phyloP scores from a whole-genome alignment of 1,140 invertebrate species.

The Pteromalus puparum region DNA sequence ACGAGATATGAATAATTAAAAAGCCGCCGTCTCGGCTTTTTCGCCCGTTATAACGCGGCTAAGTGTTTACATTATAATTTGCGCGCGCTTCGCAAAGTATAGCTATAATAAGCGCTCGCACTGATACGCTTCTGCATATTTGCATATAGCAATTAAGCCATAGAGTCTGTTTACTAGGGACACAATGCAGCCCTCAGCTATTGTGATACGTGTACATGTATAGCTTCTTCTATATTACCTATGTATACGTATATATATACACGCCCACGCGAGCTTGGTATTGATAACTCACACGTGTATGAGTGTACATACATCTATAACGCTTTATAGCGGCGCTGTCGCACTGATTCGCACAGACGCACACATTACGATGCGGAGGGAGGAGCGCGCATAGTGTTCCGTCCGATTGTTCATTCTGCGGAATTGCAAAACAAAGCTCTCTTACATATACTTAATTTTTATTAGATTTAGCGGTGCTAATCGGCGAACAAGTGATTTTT shows the following conservation, averaged over 20 bases:
- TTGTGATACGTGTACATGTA: background rate
- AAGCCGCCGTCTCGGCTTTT: background rate
- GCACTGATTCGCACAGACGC: conserved; percentile 11
- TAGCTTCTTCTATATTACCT: no score
- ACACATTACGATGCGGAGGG: background rate
- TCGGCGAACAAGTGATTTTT: background rate
- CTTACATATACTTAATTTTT: background rate
- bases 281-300: no score
- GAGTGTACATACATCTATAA: background rate
- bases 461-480: background rate
- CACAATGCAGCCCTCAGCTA: background rate
- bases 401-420: background rate
- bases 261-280: no score
- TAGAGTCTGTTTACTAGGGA: background rate
- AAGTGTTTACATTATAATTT: conserved; percentile 28
- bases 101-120: conserved; percentile 7
- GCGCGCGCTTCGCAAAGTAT: background rate
- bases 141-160: conserved; percentile 17
- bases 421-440: background rate
- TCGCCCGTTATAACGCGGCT: background rate
- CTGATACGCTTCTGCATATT: conserved; percentile 16
- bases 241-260: no score
- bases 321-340: background rate
- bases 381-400: background rate
- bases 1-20: background rate